phyloP scores from a whole-genome alignment of 2,797 vertebrate species.

The Strix occidentalis region DNA sequence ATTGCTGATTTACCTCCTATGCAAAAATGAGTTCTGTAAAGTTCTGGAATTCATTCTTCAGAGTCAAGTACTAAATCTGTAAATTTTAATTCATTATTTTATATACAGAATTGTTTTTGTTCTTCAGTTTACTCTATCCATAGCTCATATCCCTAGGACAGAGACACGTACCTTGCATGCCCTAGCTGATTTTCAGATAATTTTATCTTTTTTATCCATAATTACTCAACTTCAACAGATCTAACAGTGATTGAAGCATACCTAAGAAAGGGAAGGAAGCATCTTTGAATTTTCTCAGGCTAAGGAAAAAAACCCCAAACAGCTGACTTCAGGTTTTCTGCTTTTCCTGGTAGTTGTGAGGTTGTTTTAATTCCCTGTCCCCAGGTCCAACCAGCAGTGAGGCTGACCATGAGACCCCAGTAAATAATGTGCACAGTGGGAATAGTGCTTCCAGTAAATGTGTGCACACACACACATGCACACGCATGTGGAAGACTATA shows the following conservation, averaged over 20 bases:
- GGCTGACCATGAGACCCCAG: background rate
- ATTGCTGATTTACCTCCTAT: background rate
- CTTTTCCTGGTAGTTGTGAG: background rate
- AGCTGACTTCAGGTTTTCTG: background rate
- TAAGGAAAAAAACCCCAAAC: background rate
- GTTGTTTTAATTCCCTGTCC: background rate
- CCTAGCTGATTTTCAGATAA: background rate
- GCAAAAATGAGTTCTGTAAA: background rate
- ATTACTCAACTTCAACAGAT: background rate
- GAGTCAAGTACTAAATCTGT: background rate
- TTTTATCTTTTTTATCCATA: background rate
- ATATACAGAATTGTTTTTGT: background rate
- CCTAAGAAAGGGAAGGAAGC: background rate
- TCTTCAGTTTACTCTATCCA: background rate
- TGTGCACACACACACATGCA: rapidly evolving
- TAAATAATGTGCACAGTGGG: background rate
- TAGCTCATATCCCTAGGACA: background rate
- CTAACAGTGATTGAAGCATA: background rate
- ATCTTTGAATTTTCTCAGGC: background rate
- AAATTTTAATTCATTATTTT: background rate
- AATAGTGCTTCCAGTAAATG: background rate
- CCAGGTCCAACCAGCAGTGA: background rate
- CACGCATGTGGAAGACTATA: background rate
- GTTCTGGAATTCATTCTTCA: background rate
- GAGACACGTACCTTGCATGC: background rate